These are phyloP conservation scores for Reticulitermes lucifugus DNA, from an alignment of 2,888 invertebrate species.

Conservation along the genomic window DNA sequence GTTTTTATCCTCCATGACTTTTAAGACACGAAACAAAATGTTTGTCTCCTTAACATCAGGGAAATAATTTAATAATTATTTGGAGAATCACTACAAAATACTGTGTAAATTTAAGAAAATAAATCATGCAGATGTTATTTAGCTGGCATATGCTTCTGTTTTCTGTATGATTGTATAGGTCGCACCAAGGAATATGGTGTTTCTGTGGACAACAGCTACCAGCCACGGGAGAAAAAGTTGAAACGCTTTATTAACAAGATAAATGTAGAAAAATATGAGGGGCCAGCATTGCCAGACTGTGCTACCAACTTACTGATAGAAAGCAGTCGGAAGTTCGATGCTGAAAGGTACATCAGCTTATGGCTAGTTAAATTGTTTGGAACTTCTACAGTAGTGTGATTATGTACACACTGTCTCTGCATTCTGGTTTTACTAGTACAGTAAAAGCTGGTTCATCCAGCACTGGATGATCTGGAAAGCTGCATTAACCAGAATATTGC, in stretches of 20 bases:
- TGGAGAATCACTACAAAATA: no score
- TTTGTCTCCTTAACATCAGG: not conserved
- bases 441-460: no score
- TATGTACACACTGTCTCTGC: not conserved
- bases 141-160: not conserved
- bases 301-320: constrained; percentile 79
- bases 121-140: not conserved
- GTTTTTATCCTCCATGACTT: no score
- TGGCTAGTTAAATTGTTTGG: not conserved
- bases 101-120: no score
- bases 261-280: constrained; percentile 85
- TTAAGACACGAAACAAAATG: no score
- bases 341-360: constrained; percentile 65
- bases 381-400: not conserved
- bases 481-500: no score
- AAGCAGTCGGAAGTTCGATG: constrained; percentile 75
- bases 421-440: not conserved
- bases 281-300: constrained; percentile 71
- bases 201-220: constrained; percentile 59
- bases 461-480: no score
- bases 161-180: not conserved
- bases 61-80: not conserved
- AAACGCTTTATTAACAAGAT: constrained; percentile 84
- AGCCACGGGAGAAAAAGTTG: constrained; percentile 84
- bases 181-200: not conserved